Conservation (phyloP, 2,888 invertebrate genomes). For the Pediacus dermestoides region DNA sequence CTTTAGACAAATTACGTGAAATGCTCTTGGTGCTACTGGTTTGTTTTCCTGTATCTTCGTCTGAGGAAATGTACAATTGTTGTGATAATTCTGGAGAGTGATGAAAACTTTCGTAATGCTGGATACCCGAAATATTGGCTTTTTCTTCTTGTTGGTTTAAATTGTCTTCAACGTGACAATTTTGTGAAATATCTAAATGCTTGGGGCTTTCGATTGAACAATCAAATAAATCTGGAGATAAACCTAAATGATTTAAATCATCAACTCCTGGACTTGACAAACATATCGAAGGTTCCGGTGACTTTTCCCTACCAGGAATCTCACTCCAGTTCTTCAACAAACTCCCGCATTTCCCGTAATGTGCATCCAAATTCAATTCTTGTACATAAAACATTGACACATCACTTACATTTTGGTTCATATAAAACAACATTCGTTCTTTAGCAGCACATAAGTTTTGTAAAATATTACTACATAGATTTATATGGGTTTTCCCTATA, state of each 20-base stretch:
- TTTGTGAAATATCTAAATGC: too few species aligned
- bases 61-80: too few species aligned
- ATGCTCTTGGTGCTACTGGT: too few species aligned
- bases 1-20: conserved; percentile 6
- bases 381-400: conserved; percentile 27
- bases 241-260: neutral
- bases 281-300: conserved; percentile 46
- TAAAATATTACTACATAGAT: conserved; percentile 23
- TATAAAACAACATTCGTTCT: too few species aligned
- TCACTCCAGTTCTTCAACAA: conserved; percentile 60
- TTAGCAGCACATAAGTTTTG: conserved; percentile 15
- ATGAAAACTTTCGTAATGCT: conserved; percentile 24
- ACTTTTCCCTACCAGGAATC: conserved; percentile 62
- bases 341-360: conserved; percentile 47
- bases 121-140: conserved; percentile 17
- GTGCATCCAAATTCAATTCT: conserved; percentile 46
- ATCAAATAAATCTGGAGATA: conserved; percentile 41
- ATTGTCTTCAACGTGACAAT: too few species aligned
- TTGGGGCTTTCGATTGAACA: too few species aligned
- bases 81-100: too few species aligned
- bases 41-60: too few species aligned
- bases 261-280: neutral
- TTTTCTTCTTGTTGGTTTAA: too few species aligned
- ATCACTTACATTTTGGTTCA: too few species aligned
- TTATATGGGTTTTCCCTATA: neutral